Evolutionary conservation across 2,113 vertebrate genomes (phyloP), one percentile per base, ranked within the genome.

Genomic region (Halichoeres trimaculatus): DNA sequence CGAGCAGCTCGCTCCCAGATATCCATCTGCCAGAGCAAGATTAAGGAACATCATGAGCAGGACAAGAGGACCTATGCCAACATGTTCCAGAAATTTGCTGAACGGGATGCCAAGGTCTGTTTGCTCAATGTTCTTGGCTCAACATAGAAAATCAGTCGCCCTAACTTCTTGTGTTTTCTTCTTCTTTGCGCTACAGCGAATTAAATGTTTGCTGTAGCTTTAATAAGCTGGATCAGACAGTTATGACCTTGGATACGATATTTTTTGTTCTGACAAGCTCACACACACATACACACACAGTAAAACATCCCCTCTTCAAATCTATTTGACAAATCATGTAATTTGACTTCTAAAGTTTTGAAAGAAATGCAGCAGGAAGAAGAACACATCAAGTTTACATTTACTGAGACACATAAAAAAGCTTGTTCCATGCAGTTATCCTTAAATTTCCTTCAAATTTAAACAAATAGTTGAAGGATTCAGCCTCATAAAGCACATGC

Each of bases 51-150:
- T 91, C 94, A 99, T 0, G 96, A 99, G 81, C 90, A 91, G 41
- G 97, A 99, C 93, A 94, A 97, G 81, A 96, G 74, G 90, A 96
- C 93, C 77, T 99, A 99, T 0, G 97, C 96, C 91, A 97, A 99
- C 92, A 99, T 99, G 97, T 99, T 99, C 91, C 87, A 96, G 60
- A 99, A 98, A 88, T 98, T 99, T 59, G 97, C 98, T 0, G 97
- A 98, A 83, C 94, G 88, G 70, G 97, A 99, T 0, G 94, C 95
- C 4, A 97, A 98, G 96, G 98, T 98, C 74, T 1, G 90, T 76
- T 36, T 55, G 70, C 55, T 17, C 30, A 14, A 41, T 48, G 1
- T 71, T 63, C 48, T 70, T 54, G 60, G 57, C 57, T 57, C 51
- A 70, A 69, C 38, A 24, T 60, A 64, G 43, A 56, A 2, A 54